Base-by-base conservation (phyloP, 2,113 vertebrate genomes). In the Ceyx margarethae region DNA sequence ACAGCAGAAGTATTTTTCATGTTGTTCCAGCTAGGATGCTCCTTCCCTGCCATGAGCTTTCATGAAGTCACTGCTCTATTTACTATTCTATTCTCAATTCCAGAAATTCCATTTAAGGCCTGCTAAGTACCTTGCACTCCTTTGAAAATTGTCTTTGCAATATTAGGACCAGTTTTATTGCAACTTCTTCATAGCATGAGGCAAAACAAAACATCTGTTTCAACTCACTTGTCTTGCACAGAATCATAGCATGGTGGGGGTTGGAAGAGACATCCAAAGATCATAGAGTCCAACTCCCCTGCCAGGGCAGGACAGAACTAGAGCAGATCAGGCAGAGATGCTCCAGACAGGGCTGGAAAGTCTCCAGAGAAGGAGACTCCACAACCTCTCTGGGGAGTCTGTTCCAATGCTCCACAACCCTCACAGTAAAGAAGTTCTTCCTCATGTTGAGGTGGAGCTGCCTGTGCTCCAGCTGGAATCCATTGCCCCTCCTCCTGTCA, bases 101-200 rank as follows among this genome's bases (percentile, higher is more conserved):
- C 64, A 89, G 29, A 72, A 26, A 66, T 67, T 29, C 17, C 37
- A 28, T 83, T 91, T 72, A 67, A 54, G 43, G 40, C 48, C 62
- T 33, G 13, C 1, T 35, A 87, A 68, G 57, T 57, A 53, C 29
- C 31, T 72, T 10, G 14, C 0, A 0, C 10, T 53, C 58, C 45
- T 76, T 21, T 48, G 40, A 79, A 89, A 91, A 64, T 19, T 42
- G 15, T 18, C 43, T 40, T 84, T 60, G 13, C 28, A 57, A 53
- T 25, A 53, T 17, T n/a, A 71, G 40, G 9, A 60, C 7, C 35
- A 22, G 29, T 51, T 82, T 64, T 35, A 40, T 35, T 81, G 35
- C 43, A 83, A 43, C 6, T 73, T 77, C 56, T 75, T 67, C 43
- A 81, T 14, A 42, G 37, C 14, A 35, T 10, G 29, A 93, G 51